A percentile compares a stretch with the other conserved stretches of the same genome.
Evolutionary conservation across 1,140 invertebrate genomes (phyloP).

Genomic region (Eupristina koningsbergeri): DNA sequence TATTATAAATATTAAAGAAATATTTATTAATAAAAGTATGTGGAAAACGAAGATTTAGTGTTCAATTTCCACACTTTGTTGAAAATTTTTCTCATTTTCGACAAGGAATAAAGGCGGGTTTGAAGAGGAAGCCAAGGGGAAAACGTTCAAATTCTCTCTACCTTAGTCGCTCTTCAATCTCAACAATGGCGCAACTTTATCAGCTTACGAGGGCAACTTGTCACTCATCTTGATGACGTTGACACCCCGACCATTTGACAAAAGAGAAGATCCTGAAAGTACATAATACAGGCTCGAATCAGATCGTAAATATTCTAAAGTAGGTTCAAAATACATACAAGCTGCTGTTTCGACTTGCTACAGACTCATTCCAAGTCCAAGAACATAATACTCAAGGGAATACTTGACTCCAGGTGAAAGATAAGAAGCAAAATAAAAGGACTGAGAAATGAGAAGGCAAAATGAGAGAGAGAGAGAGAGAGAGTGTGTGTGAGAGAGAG

Average conservation of each 20-base stretch:
- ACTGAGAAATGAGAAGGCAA: neutral
- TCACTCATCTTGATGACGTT: constrained; percentile 31
- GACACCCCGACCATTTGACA: constrained; percentile 1
- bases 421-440: neutral
- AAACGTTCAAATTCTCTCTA: constrained; percentile 16
- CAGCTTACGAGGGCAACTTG: constrained; percentile 38
- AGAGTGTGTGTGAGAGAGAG: no score
- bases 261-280: constrained; percentile 28
- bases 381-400: constrained; percentile 23
- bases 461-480: no score
- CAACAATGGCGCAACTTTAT: constrained; percentile 32
- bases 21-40: no score
- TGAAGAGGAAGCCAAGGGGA: constrained; percentile 16
- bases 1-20: no score
- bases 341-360: constrained; percentile 18
- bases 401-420: constrained; percentile 19
- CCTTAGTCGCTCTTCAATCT: constrained; percentile 29
- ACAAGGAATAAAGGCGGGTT: neutral
- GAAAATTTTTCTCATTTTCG: neutral
- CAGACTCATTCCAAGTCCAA: neutral
- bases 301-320: constrained; percentile 42
- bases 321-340: constrained; percentile 10
- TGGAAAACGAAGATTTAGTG: neutral
- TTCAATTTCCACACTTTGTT: neutral
- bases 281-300: constrained; percentile 26